Evolutionary conservation across 1,140 invertebrate species (phyloP), one percentile per base, ranked within the genome.

Genomic region (Hydropsyche tenuis): DNA sequence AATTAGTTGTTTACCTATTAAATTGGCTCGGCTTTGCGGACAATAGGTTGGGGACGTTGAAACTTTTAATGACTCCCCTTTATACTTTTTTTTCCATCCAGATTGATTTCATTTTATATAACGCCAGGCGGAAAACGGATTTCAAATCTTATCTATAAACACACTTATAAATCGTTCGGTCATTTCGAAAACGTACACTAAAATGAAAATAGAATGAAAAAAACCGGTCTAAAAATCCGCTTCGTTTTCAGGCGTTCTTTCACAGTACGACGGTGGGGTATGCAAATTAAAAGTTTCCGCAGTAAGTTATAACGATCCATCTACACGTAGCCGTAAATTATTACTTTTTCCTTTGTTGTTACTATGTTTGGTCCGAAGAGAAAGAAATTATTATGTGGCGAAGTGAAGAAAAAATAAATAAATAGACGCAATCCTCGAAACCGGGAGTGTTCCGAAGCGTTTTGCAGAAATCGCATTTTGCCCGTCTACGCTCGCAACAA

Each of bases 41-140:
- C 27, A 37, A 30, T 56, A 22, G 20, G 22, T 56, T 22, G 11
- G 11, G 48, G 1, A 20, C 7, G 22, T 60, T 60, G 18, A 45
- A 76, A 76, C 75, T 76, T 76, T 76, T 76, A 76, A 76, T 76
- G 72, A 71, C 9, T 37, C 30, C 30, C 3, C 9, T 37, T 37
- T 37, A 37, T 37, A 9, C 30, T 9, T 37, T 37, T 37, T 37
- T 37, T 37, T 37, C n/a, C n/a, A 53, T 53, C 7, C 16, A 5
- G 56, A 60, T 76, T 25, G 62, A 48, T 70, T 62, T 45, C 69
- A 7, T 14, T 65, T 22, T 3, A 63, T 14, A 43, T 51, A 18
- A n/a, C 12, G 16, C 30, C 63, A 12, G 30, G 30, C 16, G 16
- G 16, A 22, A 43, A 45, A 65, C 16, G 23, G 20, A 43, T 65